Evolutionary conservation across 2,797 vertebrate species (phyloP).

Genomic region (Poeciliopsis paucimaculata): DNA sequence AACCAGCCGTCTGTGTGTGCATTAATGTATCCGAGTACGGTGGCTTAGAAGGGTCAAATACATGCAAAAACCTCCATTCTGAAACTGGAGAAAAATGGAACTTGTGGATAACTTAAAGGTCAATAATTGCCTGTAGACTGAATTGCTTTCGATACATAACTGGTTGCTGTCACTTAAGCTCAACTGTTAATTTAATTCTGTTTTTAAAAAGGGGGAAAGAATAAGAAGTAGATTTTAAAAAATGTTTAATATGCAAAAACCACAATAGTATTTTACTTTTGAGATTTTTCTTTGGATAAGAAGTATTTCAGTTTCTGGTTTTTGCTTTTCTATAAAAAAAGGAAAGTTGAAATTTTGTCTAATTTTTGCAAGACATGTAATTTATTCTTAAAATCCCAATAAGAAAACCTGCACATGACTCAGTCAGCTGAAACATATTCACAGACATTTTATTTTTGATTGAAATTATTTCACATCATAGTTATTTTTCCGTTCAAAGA

Average conservation of each 20-base stretch:
- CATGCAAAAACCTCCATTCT: neutral
- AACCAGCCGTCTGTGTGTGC: neutral
- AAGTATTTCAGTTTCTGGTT: neutral
- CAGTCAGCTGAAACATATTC: constrained; percentile 86
- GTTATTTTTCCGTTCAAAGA: constrained; percentile 80
- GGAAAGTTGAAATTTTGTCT: neutral
- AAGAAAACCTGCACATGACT: constrained; percentile 27
- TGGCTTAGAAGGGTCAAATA: neutral
- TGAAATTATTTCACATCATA: constrained; percentile 98
- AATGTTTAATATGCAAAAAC: no score
- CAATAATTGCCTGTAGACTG: no score
- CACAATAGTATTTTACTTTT: no score
- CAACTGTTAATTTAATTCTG: no score
- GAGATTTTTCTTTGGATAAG: no score
- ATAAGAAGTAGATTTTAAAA: no score
- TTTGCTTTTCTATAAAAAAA: neutral
- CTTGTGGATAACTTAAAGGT: no score
- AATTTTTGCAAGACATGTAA: neutral
- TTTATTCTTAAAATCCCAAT: neutral
- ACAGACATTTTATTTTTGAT: constrained; percentile 97
- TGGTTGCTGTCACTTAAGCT: no score
- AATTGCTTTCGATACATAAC: no score
- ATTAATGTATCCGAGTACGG: neutral
- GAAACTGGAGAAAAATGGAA: no score
- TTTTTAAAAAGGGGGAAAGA: no score